Evolutionary conservation across 2,797 vertebrate species (phyloP).

Genomic region (Holocentrus rufus): DNA sequence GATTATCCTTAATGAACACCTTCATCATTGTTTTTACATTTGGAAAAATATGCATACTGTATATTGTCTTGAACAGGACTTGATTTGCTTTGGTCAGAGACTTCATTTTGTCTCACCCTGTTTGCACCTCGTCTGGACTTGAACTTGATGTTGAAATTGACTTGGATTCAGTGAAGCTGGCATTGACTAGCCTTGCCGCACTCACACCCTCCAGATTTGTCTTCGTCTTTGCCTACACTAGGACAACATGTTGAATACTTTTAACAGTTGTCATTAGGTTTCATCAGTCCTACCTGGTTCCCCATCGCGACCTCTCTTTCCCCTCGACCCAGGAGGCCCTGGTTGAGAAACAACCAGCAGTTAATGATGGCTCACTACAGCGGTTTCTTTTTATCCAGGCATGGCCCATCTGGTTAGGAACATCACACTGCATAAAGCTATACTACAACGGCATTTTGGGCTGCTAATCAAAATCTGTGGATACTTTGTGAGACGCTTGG

Average conservation of each 20-base stretch:
- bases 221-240: background rate
- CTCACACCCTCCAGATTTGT: too few relatives aligned
- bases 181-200: too few relatives aligned
- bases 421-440: background rate
- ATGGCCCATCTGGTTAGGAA: background rate
- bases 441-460: background rate
- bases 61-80: too few relatives aligned
- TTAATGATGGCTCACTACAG: conserved; percentile 45
- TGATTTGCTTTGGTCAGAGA: too few relatives aligned
- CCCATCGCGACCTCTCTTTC: conserved; percentile 62
- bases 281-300: conserved; percentile 52
- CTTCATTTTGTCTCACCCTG: too few relatives aligned
- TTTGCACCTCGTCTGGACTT: background rate
- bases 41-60: too few relatives aligned
- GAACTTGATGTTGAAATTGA: background rate
- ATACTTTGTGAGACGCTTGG: background rate
- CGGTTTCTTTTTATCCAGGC: background rate
- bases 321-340: conserved; percentile 61
- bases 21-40: too few relatives aligned
- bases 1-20: too few relatives aligned
- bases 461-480: background rate
- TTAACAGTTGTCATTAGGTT: background rate
- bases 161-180: too few relatives aligned
- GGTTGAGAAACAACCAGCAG: conserved; percentile 62
- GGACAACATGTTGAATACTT: background rate